These are phyloP conservation scores for Nycticebus coucang DNA, from an alignment of 2,113 vertebrate genomes.

Conservation along the genomic window DNA sequence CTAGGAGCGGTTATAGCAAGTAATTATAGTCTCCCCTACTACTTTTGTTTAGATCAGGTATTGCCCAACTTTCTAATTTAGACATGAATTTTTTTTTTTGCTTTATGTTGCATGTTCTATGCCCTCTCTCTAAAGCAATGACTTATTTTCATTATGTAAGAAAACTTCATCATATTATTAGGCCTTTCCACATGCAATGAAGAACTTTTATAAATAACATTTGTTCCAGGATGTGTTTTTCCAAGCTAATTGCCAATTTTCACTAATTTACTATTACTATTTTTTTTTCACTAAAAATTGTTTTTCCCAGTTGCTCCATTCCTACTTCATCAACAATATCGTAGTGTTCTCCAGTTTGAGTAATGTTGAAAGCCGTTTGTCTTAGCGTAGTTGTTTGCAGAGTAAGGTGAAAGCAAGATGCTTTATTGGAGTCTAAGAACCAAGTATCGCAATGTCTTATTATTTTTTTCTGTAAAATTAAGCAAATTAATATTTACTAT, in stretches of 20 bases:
- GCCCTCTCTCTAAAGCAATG: not conserved
- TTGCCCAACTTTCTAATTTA: slow-evolving; percentile 52
- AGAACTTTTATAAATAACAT: not conserved
- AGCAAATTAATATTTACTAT: not conserved
- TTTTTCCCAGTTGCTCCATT: not conserved
- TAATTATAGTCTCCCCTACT: slow-evolving; percentile 73
- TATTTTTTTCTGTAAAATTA: not conserved
- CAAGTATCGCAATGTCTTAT: not conserved
- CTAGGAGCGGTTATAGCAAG: slow-evolving; percentile 64
- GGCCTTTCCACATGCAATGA: not conserved
- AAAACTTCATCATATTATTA: not conserved
- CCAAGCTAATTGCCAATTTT: not conserved
- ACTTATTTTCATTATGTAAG: slow-evolving; percentile 66
- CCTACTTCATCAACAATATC: not conserved
- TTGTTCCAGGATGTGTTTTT: not conserved
- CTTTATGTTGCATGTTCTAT: not conserved
- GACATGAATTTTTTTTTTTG: not conserved
- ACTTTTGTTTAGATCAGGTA: slow-evolving; percentile 71
- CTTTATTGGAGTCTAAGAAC: not conserved
- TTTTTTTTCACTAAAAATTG: not conserved
- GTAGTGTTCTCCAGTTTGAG: not conserved
- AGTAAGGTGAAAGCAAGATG: not conserved
- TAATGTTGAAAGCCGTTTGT: not conserved
- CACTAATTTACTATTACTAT: not conserved
- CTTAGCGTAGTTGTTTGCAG: not conserved